phyloP scores from a whole-genome alignment of 2,113 vertebrate genomes.

The Megalops atlanticus region DNA sequence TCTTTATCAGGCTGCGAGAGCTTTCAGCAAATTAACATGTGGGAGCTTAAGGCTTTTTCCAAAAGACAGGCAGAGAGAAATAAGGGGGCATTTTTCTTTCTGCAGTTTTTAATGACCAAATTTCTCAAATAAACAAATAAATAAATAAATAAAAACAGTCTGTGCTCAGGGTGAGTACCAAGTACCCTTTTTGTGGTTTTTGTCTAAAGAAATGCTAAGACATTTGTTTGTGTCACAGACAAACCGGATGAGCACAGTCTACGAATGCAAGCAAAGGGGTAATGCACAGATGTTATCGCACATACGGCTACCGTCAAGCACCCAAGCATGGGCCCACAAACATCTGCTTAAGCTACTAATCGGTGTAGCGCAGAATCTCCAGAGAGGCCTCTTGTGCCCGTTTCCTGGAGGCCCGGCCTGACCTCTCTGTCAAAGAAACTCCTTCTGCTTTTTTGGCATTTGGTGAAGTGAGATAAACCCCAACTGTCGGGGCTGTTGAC shows the following conservation, averaged over 20 bases:
- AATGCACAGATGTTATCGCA: no score
- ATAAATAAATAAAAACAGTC: no score
- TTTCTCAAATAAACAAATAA: no score
- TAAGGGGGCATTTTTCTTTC: constrained; percentile 14
- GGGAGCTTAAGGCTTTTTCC: not conserved
- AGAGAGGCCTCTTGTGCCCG: not conserved
- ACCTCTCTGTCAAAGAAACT: not conserved
- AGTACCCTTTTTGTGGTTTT: not conserved
- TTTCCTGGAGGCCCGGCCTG: not conserved
- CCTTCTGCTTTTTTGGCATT: not conserved
- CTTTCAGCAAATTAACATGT: not conserved
- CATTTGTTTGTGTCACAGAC: not conserved
- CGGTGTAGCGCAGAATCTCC: not conserved
- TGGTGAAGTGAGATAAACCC: not conserved
- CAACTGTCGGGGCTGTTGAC: not conserved
- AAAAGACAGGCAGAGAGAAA: not conserved
- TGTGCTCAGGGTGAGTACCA: no score
- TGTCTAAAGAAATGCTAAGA: not conserved
- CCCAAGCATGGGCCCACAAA: not conserved
- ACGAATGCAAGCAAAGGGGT: no score
- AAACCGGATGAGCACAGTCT: no score
- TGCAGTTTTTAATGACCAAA: not conserved
- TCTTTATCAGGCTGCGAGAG: not conserved
- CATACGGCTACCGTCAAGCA: no score
- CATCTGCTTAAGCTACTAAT: not conserved